Base-by-base conservation (phyloP, 2,113 vertebrate genomes). In the Oryzias melastigma region DNA sequence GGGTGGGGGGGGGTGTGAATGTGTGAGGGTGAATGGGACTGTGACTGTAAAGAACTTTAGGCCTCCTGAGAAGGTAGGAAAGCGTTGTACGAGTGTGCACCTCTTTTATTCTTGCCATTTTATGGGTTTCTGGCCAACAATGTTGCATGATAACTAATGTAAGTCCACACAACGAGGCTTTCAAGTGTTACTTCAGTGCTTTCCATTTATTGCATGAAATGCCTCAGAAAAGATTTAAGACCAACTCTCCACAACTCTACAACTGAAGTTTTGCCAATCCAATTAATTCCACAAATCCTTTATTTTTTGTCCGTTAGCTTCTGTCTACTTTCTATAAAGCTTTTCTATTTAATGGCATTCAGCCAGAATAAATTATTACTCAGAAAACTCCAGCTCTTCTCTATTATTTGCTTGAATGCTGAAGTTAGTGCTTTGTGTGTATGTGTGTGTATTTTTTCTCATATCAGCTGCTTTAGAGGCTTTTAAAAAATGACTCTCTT, bases 231-330 rank as follows among this genome's bases (percentile, higher is more conserved):
- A 51, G 40, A 74, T 62, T 73, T 7, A 47, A 45, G 14, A 54
- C 14, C 27, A 52, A 65, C 52, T 61, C 55, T 47, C 35, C 24
- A 1, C 3, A 57, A 41, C 58, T 54, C 18, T 14, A 3, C 59
- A 35, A 42, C 6, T 81, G 75, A 83, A 68, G 59, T 58, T 65
- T 48, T 75, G 82, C 75, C 75, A 81, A 75, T 63, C 62, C 73
- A 78, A 77, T 84, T 82, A 80, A 75, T 75, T 72, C 56, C 59
- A 52, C 47, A 63, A 72, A 80, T 77, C 69, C 59, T 70, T 70
- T 43, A 53, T 70, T 71, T 58, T 29, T 58, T 29, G 54, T 69
- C 52, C 46, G 71, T 79, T 19, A 60, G 49, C 52, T 15, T 42
- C 57, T 7, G 65, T 68, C 48, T 47, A 56, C 47, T 64, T 65